phyloP scores from a whole-genome alignment of 1,140 invertebrate species.

The Penaeus japonicus region DNA sequence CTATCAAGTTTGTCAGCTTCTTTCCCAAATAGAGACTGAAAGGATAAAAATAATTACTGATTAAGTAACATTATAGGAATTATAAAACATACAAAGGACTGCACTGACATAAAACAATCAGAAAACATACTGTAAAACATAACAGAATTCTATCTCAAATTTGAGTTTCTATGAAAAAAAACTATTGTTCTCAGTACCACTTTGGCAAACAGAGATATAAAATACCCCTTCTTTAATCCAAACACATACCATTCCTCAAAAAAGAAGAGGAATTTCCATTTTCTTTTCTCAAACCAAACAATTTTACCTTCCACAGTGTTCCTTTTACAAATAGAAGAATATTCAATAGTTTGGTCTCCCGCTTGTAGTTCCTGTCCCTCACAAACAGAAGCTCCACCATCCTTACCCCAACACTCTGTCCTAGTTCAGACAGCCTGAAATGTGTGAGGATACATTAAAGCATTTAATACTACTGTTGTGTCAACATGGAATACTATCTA shows the following conservation, averaged over 20 bases:
- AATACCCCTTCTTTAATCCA: neutral
- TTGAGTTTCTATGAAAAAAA: neutral
- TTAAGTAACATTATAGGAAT: neutral
- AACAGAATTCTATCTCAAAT: neutral
- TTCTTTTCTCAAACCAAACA: neutral
- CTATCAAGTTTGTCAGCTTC: constrained; percentile 99
- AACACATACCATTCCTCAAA: neutral
- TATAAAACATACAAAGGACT: neutral
- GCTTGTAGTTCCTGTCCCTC: constrained; percentile 90
- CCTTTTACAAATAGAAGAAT: constrained; percentile 96
- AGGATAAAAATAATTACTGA: constrained; percentile 47
- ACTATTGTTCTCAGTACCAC: too few species aligned
- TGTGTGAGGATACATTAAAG: constrained; percentile 6
- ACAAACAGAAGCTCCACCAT: constrained; percentile 93
- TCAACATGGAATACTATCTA: too few species aligned
- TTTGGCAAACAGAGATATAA: neutral
- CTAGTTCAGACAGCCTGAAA: constrained; percentile 86
- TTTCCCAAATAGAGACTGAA: constrained; percentile 90
- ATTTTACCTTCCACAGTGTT: constrained; percentile 90
- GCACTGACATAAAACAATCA: neutral
- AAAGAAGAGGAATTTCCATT: neutral
- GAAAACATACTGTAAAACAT: neutral
- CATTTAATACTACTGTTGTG: too few species aligned
- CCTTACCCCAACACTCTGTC: constrained; percentile 92
- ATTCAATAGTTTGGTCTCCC: constrained; percentile 94